Base-by-base conservation (phyloP, 2,797 vertebrate genomes). In the Chelon auratus region DNA sequence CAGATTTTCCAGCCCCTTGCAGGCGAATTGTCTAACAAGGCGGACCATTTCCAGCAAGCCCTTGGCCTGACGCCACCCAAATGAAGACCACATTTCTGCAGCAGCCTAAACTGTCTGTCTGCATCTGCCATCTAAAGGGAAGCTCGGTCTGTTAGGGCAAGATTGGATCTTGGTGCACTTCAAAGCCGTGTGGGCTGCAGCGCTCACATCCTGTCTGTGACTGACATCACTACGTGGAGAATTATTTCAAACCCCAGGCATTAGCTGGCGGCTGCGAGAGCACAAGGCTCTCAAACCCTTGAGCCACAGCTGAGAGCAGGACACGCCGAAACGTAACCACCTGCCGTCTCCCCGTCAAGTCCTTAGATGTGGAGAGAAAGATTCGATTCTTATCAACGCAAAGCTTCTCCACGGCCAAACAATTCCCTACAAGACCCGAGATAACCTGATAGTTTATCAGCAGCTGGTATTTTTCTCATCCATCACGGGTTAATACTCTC, bases 41-140 rank as follows among this genome's bases (percentile, higher is more conserved):
- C 91, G 86, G 92, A 89, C 90, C 91, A 87, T 94, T 94, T 94
- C 91, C 90, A 93, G 92, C 88, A 91, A 91, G 87, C 78, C 89
- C 84, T 91, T 94, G 93, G 94, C 93, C 82, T 89, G 65, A 65
- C 74, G 92, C 94, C 93, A 94, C 87, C 80, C 75, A 87, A 93
- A 93, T 89, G 84, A 94, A 91, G 89, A 91, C 91, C 92, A 92
- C 83, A 90, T 93, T 92, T 92, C 88, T 86, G 84, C 80, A 86
- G 90, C 87, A 82, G 87, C 75, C 87, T 84, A 83, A 93, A 91
- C 83, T 86, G 88, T 90, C 88, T 91, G 89, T 84, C 82, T 86
- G 77, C 30, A 36, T 77, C 88, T 89, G 84, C 77, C 72, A 77
- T 84, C 85, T 77, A 77, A 88, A 88, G 88, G 81, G 84, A 87